phyloP scores from a whole-genome alignment of 2,113 vertebrate genomes.

The Dendrocopos noguchii region DNA sequence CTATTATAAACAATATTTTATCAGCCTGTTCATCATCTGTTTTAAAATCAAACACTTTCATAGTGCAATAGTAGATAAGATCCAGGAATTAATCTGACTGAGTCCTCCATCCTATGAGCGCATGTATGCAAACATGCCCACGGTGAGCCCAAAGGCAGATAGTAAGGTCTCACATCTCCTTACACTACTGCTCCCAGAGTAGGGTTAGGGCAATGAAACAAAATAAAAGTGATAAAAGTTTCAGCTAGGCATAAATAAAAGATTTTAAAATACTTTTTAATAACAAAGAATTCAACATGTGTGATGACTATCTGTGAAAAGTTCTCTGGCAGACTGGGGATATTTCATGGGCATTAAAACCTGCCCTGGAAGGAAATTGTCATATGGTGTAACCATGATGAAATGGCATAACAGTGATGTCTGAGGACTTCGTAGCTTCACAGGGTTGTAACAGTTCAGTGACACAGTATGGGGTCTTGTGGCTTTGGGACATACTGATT shows the following conservation, averaged over 20 bases:
- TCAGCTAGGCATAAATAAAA: neutral
- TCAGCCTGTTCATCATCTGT: neutral
- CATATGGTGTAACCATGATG: neutral
- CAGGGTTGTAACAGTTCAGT: rapidly evolving
- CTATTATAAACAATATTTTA: neutral
- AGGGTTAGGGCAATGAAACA: neutral
- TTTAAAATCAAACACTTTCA: neutral
- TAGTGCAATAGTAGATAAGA: neutral
- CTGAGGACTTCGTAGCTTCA: neutral
- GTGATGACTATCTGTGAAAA: neutral
- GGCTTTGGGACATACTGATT: neutral
- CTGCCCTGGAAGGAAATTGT: neutral
- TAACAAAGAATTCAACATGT: neutral
- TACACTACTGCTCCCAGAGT: neutral
- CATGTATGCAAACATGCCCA: neutral
- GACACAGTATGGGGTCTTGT: neutral
- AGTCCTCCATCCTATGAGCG: no score
- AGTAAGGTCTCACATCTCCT: neutral
- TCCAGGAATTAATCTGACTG: neutral
- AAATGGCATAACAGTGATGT: rapidly evolving
- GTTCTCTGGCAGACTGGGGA: neutral
- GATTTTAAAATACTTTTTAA: rapidly evolving
- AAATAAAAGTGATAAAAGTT: neutral
- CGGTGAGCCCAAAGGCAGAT: rapidly evolving
- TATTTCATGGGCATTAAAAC: neutral